phyloP scores from a whole-genome alignment of 2,113 vertebrate genomes.

The Trematocara marginatum region DNA sequence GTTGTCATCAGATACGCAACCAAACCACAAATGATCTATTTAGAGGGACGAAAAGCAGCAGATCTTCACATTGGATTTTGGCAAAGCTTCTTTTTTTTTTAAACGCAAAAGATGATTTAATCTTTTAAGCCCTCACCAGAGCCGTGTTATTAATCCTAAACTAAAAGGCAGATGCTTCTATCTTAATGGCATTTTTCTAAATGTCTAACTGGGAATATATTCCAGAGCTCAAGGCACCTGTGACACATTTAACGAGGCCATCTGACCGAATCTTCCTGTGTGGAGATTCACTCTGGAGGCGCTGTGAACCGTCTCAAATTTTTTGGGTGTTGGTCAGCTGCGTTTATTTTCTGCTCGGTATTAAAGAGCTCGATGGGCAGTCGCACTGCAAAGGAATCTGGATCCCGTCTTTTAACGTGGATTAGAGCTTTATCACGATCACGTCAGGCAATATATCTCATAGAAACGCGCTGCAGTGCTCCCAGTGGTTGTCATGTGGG shows the following conservation, averaged over 20 bases:
- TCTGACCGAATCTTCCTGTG: neutral
- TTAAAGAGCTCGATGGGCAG: neutral
- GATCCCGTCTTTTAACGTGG: neutral
- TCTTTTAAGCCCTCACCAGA: neutral
- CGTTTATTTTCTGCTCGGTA: neutral
- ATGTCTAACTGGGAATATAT: neutral
- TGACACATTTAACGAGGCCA: neutral
- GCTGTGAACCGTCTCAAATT: neutral
- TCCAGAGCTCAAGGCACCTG: neutral
- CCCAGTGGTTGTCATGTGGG: constrained; percentile 9
- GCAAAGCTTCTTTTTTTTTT: neutral
- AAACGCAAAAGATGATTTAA: neutral
- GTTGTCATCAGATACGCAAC: neutral
- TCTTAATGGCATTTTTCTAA: neutral
- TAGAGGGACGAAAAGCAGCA: neutral
- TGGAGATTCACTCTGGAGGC: neutral
- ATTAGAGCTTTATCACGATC: neutral
- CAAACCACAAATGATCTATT: neutral
- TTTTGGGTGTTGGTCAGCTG: neutral
- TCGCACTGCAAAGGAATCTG: neutral
- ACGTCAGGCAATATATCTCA: neutral
- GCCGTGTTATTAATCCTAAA: neutral
- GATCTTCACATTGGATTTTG: neutral
- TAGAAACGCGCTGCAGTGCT: neutral
- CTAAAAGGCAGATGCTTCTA: neutral